Evolutionary conservation across 2,113 vertebrate species (phyloP).

Genomic region (Salvator merianae): DNA sequence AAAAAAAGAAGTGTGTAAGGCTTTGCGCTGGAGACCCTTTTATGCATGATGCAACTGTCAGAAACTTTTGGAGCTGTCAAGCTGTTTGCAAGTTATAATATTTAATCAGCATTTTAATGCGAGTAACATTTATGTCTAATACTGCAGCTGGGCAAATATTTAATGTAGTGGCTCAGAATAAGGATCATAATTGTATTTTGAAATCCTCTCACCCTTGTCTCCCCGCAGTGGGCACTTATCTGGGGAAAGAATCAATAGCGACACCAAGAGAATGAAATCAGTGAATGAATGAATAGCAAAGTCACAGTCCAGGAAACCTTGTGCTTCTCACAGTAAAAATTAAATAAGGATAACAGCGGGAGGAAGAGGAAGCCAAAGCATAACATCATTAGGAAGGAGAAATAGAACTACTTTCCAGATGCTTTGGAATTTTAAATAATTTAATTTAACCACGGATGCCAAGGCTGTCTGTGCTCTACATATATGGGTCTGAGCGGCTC

Average conservation of each 20-base stretch:
- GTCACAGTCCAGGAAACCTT: slow-evolving; percentile 33
- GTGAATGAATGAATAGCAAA: slow-evolving; percentile 38
- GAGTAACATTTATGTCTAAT: slow-evolving; percentile 21
- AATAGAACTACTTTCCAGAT: slow-evolving; percentile 41
- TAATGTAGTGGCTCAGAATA: neutral
- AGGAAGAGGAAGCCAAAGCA: slow-evolving; percentile 32
- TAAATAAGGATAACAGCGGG: slow-evolving; percentile 22
- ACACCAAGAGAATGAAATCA: neutral
- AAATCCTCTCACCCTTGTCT: neutral
- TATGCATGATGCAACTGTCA: neutral
- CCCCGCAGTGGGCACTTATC: slow-evolving; percentile 7
- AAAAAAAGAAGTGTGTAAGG: accelerated
- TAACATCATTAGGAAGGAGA: slow-evolving; percentile 35
- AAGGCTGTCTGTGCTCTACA: accelerated
- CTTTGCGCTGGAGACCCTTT: neutral
- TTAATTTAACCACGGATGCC: slow-evolving; percentile 21
- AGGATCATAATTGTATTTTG: slow-evolving; percentile 27
- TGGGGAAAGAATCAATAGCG: slow-evolving; percentile 28
- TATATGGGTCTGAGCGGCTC: neutral
- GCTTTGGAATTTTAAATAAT: slow-evolving; percentile 30
- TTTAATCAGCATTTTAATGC: neutral
- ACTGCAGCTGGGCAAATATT: slow-evolving; percentile 2
- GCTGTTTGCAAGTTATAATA: neutral
- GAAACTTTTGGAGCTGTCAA: neutral
- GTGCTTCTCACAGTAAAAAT: slow-evolving; percentile 48